These are phyloP conservation scores for Synaphobranchus kaupii DNA, from an alignment of 2,797 vertebrate species.

Conservation along the genomic window DNA sequence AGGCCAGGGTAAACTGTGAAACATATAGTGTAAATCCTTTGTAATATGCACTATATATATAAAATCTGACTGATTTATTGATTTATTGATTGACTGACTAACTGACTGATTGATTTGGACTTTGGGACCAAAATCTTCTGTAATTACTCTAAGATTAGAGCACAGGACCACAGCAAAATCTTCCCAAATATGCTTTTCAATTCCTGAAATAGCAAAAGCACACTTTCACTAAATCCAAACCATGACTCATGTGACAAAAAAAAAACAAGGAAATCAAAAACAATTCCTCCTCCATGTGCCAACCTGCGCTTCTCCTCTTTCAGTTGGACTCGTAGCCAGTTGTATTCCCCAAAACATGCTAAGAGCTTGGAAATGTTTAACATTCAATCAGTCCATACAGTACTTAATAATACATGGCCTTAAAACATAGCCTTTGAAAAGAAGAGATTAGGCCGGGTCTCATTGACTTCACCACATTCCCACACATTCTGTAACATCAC, in stretches of 20 bases:
- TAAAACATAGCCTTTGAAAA: neutral
- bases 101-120: neutral
- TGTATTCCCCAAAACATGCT: neutral
- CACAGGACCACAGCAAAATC: constrained; percentile 13
- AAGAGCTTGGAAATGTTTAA: neutral
- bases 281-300: neutral
- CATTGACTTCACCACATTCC: neutral
- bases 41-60: no score
- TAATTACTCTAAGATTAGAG: constrained; percentile 28
- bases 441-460: neutral
- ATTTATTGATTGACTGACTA: neutral
- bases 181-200: neutral
- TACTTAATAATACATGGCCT: neutral
- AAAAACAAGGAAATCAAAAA: neutral
- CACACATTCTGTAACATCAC: neutral
- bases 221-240: neutral
- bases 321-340: neutral
- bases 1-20: no score
- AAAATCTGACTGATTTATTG: no score
- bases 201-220: constrained; percentile 23
- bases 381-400: neutral
- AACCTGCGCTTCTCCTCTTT: neutral
- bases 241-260: constrained; percentile 8
- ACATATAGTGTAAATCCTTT: no score
- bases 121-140: constrained; percentile 20